These are phyloP conservation scores for Hirundo rustica DNA, from an alignment of 2,797 vertebrate genomes.

Conservation along the genomic window DNA sequence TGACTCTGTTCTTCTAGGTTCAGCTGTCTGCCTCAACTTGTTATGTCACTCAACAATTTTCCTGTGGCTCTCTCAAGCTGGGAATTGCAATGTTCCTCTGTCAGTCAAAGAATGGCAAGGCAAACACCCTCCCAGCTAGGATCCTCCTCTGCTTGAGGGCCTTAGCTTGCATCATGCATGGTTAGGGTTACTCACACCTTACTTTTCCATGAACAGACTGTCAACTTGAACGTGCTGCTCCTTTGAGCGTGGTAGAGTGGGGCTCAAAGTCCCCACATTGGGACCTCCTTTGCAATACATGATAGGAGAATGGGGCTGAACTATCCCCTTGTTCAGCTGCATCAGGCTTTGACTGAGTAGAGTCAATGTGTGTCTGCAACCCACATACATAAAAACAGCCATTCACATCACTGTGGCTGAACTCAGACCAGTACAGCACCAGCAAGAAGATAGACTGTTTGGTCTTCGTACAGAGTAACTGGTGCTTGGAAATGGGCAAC, in stretches of 20 bases:
- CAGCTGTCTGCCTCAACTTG: neutral
- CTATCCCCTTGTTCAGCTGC: neutral
- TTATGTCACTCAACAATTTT: neutral
- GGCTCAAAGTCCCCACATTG: neutral
- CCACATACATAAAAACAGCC: rapidly evolving
- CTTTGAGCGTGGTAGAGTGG: neutral
- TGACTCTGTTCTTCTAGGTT: neutral
- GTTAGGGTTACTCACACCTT: neutral
- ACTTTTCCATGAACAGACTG: neutral
- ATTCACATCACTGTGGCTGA: neutral
- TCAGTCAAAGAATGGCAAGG: neutral
- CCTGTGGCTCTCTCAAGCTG: neutral
- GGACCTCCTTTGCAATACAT: neutral
- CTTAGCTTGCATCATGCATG: neutral
- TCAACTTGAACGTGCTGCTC: neutral
- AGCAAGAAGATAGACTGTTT: neutral
- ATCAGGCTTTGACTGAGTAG: neutral
- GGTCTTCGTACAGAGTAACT: neutral
- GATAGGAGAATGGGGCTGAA: neutral
- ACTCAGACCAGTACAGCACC: neutral
- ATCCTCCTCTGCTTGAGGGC: neutral
- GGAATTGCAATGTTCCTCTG: neutral
- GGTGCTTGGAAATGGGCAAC: neutral
- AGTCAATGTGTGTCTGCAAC: neutral
- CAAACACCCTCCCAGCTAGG: neutral